Percentiles rank a stretch among this genome's conserved stretches.
Evolutionary conservation across 2,797 vertebrate species (phyloP).

Genomic region (Acrossocheilus wenchowensis): DNA sequence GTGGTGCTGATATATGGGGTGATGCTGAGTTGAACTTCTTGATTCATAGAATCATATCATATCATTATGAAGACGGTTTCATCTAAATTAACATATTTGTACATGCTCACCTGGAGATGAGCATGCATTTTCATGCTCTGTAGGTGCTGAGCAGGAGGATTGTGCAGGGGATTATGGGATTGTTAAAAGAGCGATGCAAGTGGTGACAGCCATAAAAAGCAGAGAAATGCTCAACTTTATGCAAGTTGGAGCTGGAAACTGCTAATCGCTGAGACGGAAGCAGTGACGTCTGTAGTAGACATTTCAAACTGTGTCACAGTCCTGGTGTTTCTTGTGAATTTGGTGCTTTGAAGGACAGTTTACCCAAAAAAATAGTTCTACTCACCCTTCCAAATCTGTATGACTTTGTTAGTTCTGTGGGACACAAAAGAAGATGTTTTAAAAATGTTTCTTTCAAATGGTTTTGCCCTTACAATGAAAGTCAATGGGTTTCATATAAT

Average conservation of each 20-base stretch:
- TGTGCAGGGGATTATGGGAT: background rate
- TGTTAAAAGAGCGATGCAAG: background rate
- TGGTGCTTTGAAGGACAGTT: background rate
- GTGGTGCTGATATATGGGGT: conserved; percentile 12
- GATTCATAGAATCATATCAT: background rate
- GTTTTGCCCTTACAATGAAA: background rate
- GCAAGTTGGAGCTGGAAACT: background rate
- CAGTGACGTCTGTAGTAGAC: background rate
- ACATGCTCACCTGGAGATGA: background rate
- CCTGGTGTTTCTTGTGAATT: background rate
- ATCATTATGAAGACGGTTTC: background rate
- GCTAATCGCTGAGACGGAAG: background rate
- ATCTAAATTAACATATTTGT: background rate
- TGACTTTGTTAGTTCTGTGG: background rate
- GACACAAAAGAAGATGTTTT: background rate
- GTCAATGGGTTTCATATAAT: background rate
- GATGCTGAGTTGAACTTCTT: conserved; percentile 8
- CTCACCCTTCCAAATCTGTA: background rate
- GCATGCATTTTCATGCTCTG: background rate
- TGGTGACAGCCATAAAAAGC: background rate
- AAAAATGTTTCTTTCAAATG: background rate
- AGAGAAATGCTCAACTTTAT: background rate
- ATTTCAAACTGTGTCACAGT: background rate
- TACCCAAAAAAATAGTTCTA: background rate
- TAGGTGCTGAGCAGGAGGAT: background rate